Evolutionary conservation across 2,113 vertebrate species (phyloP).

Genomic region (Megaceryle torquata): DNA sequence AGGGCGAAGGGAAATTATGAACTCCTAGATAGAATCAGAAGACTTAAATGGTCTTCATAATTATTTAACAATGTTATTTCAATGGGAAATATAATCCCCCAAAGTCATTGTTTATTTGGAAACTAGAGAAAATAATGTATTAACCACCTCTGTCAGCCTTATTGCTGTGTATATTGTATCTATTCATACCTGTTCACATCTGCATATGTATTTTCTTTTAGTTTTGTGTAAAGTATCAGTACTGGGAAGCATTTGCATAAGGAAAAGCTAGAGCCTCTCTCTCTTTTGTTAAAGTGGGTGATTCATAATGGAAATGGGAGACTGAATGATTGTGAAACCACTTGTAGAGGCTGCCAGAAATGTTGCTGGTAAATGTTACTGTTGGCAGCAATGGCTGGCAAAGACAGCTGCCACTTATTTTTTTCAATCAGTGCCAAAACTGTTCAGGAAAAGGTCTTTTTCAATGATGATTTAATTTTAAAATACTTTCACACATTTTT

Average conservation of each 20-base stretch:
- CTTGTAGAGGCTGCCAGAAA: not conserved
- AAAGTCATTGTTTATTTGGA: not conserved
- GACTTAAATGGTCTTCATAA: not conserved
- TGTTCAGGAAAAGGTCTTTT: not conserved
- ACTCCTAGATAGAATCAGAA: not conserved
- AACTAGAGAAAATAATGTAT: not conserved
- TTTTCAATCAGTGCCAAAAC: not conserved
- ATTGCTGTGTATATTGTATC: not conserved
- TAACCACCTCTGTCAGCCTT: not conserved
- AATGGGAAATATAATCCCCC: not conserved
- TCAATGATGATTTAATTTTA: not conserved
- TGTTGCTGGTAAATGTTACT: not conserved
- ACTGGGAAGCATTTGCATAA: not conserved
- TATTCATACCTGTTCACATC: not conserved
- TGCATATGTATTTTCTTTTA: not conserved
- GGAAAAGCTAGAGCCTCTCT: not conserved
- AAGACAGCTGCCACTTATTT: not conserved
- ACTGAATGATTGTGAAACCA: fast-evolving
- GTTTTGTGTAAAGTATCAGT: not conserved
- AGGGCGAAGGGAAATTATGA: not conserved
- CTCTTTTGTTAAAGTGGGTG: not conserved
- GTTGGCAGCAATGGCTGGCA: not conserved
- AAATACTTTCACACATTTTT: not conserved
- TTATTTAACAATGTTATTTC: not conserved
- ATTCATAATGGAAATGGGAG: not conserved